A percentile compares a stretch with the other conserved stretches of the same genome.
These are phyloP conservation scores for Eremophila alpestris DNA, from an alignment of 2,797 vertebrate species.

Conservation along the genomic window DNA sequence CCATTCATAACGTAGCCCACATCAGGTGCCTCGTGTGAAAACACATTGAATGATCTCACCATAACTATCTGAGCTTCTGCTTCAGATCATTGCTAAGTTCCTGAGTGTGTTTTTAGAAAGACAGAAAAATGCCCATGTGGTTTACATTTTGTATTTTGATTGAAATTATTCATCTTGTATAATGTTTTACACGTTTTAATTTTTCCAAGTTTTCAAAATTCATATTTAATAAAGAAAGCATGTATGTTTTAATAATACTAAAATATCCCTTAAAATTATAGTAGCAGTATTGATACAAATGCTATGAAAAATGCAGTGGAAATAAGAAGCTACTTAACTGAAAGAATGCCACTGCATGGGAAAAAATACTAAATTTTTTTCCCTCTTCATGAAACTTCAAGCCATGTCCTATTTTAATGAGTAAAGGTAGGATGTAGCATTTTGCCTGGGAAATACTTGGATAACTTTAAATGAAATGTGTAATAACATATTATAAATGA, in stretches of 20 bases:
- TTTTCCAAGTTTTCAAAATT: not conserved
- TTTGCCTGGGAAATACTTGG: not conserved
- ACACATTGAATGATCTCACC: not conserved
- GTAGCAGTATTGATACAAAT: not conserved
- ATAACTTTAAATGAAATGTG: not conserved
- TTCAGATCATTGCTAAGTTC: not conserved
- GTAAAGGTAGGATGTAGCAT: not conserved
- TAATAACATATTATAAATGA: not conserved
- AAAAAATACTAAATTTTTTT: not conserved
- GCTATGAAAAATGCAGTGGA: not conserved
- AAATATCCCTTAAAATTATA: not conserved
- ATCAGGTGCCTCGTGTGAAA: not conserved
- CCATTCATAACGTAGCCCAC: accelerated
- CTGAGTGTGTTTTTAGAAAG: not conserved
- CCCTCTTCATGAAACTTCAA: not conserved
- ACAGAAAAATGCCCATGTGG: not conserved
- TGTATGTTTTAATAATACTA: not conserved
- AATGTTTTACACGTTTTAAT: not conserved
- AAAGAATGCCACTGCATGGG: not conserved
- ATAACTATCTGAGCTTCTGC: not conserved
- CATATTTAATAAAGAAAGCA: not conserved
- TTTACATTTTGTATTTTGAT: not conserved
- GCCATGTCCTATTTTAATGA: not conserved
- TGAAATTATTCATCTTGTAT: not conserved
- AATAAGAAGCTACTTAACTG: not conserved